Evolutionary conservation across 2,888 invertebrate species (phyloP), one percentile per base, ranked within the genome.

Genomic region (Agrotis puta): DNA sequence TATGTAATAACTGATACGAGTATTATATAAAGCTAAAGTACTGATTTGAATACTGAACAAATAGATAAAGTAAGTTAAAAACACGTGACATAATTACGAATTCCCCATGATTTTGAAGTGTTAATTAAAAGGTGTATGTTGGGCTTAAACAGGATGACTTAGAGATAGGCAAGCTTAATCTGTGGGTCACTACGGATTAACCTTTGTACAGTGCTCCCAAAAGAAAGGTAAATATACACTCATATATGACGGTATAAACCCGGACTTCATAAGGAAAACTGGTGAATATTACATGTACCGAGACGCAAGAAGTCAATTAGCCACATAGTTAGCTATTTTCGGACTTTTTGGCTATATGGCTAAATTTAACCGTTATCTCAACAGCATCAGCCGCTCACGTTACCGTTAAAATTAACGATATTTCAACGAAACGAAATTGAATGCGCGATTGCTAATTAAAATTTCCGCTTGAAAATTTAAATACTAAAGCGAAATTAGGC

Each of bases 381-480:
- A 63, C 47, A 69, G 16, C 48, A 71, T 79, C 68, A 71, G 48
- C 47, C n/a, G 33, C 51, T 70, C 64, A 69, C 71, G 54, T 71
- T 78, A 85, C 72, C 86, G 85, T 90, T 85, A 87, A 89, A 87
- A 83, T 86, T 85, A 86, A 89, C 82, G 84, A 70, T 85, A 67
- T 57, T 64, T 74, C 47, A 70, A 76, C 73, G 67, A 58, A 77
- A 76, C 61, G 33, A 70, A 82, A 85, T 69, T 75, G 72, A 78
- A 81, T 78, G 73, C 57, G 27, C 74, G 67, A 78, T 73, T 66
- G 66, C 74, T 87, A 82, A 84, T 88, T 87, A 84, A 87, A 84
- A 85, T 85, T 87, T 87, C 83, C 67, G 80, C 80, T 84, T 79
- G 77, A 80, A 83, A 86, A 83, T 87, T 68, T 78, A 78, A 79